phyloP scores from a whole-genome alignment of 2,113 vertebrate species.

The Daphoenositta chrysoptera region DNA sequence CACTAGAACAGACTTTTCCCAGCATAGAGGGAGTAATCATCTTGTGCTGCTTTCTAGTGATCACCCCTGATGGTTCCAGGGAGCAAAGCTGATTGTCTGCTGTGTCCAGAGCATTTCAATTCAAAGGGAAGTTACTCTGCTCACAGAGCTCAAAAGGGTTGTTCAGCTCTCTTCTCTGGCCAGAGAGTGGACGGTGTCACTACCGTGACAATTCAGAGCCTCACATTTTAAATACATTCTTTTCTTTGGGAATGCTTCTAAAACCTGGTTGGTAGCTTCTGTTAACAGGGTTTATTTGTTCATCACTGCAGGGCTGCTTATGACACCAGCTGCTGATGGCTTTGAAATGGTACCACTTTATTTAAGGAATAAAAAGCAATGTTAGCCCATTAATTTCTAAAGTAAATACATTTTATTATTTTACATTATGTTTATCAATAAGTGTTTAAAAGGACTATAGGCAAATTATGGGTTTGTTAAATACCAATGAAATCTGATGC shows the following conservation, averaged over 20 bases:
- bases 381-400: background rate
- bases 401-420: background rate
- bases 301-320: background rate
- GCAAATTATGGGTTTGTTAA: background rate
- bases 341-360: background rate
- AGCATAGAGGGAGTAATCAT: background rate
- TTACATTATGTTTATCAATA: background rate
- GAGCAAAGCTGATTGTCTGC: constrained; percentile 15
- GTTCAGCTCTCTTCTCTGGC: background rate
- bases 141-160: background rate
- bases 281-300: background rate
- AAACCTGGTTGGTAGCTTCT: background rate
- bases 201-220: background rate
- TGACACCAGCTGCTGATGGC: background rate
- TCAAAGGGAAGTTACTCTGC: background rate
- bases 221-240: background rate
- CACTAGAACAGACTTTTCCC: background rate
- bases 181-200: background rate
- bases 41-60: constrained; percentile 39
- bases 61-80: constrained; percentile 4
- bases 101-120: background rate
- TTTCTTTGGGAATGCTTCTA: background rate
- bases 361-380: background rate
- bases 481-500: background rate
- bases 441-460: background rate